Evolutionary conservation across 2,888 invertebrate genomes (phyloP).

Genomic region (Polydrusus cervinus): DNA sequence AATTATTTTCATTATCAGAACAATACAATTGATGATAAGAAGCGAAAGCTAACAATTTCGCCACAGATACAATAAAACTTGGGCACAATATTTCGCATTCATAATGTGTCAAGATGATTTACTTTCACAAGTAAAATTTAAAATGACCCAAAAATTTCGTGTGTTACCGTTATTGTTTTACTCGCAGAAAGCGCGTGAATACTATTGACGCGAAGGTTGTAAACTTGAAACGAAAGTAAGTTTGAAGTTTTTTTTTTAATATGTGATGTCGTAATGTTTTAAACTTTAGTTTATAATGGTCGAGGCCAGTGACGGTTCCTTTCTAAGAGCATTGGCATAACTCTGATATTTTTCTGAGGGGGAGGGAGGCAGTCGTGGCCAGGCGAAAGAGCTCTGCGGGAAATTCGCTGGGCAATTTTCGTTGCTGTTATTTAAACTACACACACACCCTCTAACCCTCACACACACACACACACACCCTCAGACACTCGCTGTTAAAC

Average conservation of each 20-base stretch:
- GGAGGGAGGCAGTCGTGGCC: no score
- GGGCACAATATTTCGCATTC: background rate
- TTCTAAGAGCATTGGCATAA: no score
- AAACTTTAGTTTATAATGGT: no score
- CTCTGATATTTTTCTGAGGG: no score
- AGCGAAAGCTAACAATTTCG: constrained; percentile 18
- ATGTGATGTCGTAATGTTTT: background rate
- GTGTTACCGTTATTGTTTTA: background rate
- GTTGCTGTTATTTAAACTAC: no score
- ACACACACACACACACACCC: no score
- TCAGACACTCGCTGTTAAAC: no score
- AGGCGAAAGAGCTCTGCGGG: no score
- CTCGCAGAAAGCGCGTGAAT: background rate
- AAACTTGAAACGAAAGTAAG: constrained; percentile 2
- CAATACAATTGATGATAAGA: constrained; percentile 15
- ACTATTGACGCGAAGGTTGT: background rate
- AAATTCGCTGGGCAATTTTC: no score
- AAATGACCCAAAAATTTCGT: constrained; percentile 14
- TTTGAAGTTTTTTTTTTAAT: background rate
- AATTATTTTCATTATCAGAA: background rate
- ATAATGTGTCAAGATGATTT: constrained; percentile 9
- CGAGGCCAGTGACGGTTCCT: no score
- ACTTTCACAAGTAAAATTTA: constrained; percentile 12
- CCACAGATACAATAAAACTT: constrained; percentile 15
- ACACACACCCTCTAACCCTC: no score